Conservation (phyloP, 2,888 invertebrate genomes). For the Augochlorella aurata region DNA sequence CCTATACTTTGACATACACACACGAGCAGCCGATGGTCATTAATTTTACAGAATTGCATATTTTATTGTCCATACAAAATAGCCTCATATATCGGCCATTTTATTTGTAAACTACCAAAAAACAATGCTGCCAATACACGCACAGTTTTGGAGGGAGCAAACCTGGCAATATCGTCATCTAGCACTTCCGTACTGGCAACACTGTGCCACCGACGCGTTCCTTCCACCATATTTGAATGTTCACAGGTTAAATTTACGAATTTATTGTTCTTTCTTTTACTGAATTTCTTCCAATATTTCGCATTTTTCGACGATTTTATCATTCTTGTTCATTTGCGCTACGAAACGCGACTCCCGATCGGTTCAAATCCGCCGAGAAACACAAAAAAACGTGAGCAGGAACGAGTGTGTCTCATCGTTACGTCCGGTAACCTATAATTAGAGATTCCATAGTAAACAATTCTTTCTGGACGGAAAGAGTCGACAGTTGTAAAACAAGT, state of each 20-base stretch:
- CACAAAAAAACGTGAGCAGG: not conserved
- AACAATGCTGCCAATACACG: slow-evolving; percentile 78
- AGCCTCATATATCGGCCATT: slow-evolving; percentile 81
- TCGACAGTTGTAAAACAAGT: slow-evolving; percentile 31
- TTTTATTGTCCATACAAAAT: slow-evolving; percentile 80
- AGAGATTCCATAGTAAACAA: slow-evolving; percentile 59
- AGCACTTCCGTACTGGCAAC: slow-evolving; percentile 75
- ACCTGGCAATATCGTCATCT: slow-evolving; percentile 67
- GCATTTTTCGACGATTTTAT: not conserved
- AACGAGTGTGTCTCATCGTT: slow-evolving; percentile 7
- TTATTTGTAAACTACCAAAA: slow-evolving; percentile 82
- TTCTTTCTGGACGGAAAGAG: slow-evolving; percentile 56
- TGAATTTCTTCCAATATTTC: not conserved
- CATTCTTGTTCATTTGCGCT: too few species aligned
- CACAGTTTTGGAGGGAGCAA: slow-evolving; percentile 79
- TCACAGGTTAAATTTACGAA: slow-evolving; percentile 37
- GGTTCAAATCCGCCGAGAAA: too few species aligned
- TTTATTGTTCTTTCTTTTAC: slow-evolving; percentile 40
- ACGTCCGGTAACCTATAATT: slow-evolving; percentile 62
- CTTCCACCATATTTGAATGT: slow-evolving; percentile 73
- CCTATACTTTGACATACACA: slow-evolving; percentile 64
- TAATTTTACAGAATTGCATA: slow-evolving; percentile 76
- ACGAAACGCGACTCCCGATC: not conserved
- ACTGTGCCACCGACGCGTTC: slow-evolving; percentile 70
- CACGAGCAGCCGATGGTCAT: slow-evolving; percentile 73